phyloP scores from a whole-genome alignment of 2,797 vertebrate genomes.

The Oryzias dopingdopingensis region DNA sequence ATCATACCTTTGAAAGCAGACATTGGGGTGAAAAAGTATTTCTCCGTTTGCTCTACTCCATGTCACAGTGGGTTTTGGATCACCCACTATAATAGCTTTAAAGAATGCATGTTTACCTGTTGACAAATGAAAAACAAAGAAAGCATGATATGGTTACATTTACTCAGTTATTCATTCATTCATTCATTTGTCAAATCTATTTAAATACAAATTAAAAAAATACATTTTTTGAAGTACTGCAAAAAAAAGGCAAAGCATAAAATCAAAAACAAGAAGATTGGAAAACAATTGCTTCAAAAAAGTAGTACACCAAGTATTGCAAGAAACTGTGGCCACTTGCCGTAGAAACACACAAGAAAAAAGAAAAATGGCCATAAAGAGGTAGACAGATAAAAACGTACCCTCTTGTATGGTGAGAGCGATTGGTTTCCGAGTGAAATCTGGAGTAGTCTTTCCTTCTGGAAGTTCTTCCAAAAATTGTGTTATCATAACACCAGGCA shows the following conservation, averaged over 20 bases:
- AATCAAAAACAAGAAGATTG: no score
- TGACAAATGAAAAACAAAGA: not conserved
- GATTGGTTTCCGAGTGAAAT: constrained; percentile 88
- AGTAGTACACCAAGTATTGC: no score
- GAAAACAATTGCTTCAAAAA: no score
- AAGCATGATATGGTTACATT: no score
- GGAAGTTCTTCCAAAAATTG: constrained; percentile 85
- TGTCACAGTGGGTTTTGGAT: constrained; percentile 77
- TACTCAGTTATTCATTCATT: no score
- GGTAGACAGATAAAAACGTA: constrained; percentile 42
- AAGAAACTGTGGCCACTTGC: no score
- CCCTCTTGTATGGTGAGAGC: constrained; percentile 88
- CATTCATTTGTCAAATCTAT: no score
- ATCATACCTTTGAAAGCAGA: constrained; percentile 76
- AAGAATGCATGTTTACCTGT: constrained; percentile 86
- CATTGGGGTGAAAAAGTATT: constrained; percentile 73
- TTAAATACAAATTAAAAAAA: no score
- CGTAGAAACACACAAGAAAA: no score
- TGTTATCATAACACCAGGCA: constrained; percentile 85
- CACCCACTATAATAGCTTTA: constrained; percentile 81
- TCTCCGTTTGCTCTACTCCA: constrained; percentile 80
- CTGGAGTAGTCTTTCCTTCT: constrained; percentile 81
- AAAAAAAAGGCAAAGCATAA: no score
- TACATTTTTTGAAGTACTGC: no score
- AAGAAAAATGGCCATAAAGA: not conserved